Evolutionary conservation across 2,113 vertebrate genomes (phyloP).

Genomic region (Dascyllus trimaculatus): DNA sequence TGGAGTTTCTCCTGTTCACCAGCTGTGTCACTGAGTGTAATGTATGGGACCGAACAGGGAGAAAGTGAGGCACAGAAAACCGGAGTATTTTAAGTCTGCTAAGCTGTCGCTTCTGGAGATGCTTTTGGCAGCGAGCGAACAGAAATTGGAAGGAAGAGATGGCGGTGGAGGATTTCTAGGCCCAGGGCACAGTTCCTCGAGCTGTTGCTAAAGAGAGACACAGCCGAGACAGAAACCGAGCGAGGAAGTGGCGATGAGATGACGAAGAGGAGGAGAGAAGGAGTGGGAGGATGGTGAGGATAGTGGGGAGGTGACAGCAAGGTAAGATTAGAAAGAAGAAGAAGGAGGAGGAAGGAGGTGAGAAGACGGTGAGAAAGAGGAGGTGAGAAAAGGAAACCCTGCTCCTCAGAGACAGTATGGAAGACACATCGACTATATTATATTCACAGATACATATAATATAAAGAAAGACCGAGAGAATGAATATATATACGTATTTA

Average conservation of each 20-base stretch:
- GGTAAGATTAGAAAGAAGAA: slow-evolving; percentile 23
- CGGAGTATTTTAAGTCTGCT: slow-evolving; percentile 40
- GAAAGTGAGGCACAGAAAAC: slow-evolving; percentile 5
- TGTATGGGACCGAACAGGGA: not conserved
- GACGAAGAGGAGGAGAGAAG: slow-evolving; percentile 27
- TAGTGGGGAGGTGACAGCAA: slow-evolving; percentile 41
- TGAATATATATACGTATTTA: too few relatives aligned
- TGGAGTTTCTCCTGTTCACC: not conserved
- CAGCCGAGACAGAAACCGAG: slow-evolving; percentile 34
- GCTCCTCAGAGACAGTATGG: slow-evolving; percentile 7
- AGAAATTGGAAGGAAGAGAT: slow-evolving; percentile 44
- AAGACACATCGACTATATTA: not conserved
- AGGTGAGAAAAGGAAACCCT: slow-evolving; percentile 56
- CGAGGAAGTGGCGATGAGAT: slow-evolving; percentile 56
- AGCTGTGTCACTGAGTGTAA: not conserved
- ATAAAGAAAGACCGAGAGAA: too few relatives aligned
- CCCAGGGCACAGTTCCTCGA: slow-evolving; percentile 38
- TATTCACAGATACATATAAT: too few relatives aligned
- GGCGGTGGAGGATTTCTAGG: slow-evolving; percentile 37
- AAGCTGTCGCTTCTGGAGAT: slow-evolving; percentile 48
- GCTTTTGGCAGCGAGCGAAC: slow-evolving; percentile 32
- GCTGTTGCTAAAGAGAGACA: slow-evolving; percentile 52
- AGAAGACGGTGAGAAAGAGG: slow-evolving; percentile 36
- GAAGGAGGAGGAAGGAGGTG: slow-evolving; percentile 31
- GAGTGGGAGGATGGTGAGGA: slow-evolving; percentile 34